phyloP scores from a whole-genome alignment of 2,888 invertebrate genomes.

The Lepetodrilus schrolli region DNA sequence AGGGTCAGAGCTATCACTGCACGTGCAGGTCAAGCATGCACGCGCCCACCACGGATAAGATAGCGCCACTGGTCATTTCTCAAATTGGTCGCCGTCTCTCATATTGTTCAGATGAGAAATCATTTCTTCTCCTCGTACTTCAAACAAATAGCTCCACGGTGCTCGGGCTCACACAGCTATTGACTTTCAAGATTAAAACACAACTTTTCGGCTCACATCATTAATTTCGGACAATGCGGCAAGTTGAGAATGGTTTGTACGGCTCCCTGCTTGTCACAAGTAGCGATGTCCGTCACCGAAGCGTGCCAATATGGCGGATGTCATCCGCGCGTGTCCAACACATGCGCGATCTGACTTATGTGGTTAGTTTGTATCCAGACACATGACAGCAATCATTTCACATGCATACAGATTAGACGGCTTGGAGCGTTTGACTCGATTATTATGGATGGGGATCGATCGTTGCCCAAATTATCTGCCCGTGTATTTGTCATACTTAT shows the following conservation, averaged over 20 bases:
- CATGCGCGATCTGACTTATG: background rate
- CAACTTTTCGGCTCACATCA: slow-evolving; percentile 1
- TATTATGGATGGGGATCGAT: no score
- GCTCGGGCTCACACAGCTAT: background rate
- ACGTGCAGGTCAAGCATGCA: background rate
- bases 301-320: background rate
- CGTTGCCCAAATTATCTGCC: no score
- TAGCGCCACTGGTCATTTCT: background rate
- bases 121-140: background rate
- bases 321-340: background rate
- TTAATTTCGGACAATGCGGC: background rate
- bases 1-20: background rate
- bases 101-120: background rate
- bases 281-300: background rate
- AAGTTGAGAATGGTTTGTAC: background rate
- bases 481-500: no score
- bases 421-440: no score
- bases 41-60: no score
- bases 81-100: background rate
- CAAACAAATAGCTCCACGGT: background rate
- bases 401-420: no score
- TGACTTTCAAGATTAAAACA: slow-evolving; percentile 18
- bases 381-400: no score
- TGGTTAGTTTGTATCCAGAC: background rate
- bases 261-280: background rate